These are phyloP conservation scores for Osmerus eperlanus DNA, from an alignment of 2,113 vertebrate species.

Conservation along the genomic window DNA sequence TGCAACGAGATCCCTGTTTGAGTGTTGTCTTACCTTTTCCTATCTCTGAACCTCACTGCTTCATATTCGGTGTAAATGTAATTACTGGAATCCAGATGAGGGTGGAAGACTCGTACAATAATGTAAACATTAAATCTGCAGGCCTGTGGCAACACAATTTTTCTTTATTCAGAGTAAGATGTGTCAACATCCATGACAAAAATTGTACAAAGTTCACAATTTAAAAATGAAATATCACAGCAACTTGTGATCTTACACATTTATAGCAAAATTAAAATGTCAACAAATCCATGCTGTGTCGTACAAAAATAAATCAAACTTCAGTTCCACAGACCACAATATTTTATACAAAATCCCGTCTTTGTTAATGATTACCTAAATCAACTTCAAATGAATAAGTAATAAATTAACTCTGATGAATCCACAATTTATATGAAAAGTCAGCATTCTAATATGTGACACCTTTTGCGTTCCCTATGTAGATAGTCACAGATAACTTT, in stretches of 20 bases:
- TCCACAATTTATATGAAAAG: constrained; percentile 97
- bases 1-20: too few relatives aligned
- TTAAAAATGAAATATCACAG: constrained; percentile 99
- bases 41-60: too few relatives aligned
- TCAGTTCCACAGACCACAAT: constrained; percentile 99
- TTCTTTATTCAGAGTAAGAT: constrained; percentile 99
- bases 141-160: constrained; percentile 90
- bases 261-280: constrained; percentile 99
- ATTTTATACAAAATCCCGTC: constrained; percentile 99
- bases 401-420: constrained; percentile 98
- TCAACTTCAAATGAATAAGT: constrained; percentile 94
- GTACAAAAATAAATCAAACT: constrained; percentile 99
- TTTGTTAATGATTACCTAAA: constrained; percentile 97
- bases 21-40: too few relatives aligned
- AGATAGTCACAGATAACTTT: constrained; percentile 94
- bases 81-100: too few relatives aligned
- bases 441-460: constrained; percentile 97
- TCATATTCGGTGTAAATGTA: too few relatives aligned
- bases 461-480: constrained; percentile 86
- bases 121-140: constrained; percentile 60
- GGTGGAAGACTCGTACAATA: constrained; percentile 1
- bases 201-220: constrained; percentile 99
- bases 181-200: constrained; percentile 99
- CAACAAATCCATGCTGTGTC: constrained; percentile 99
- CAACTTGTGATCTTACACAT: constrained; percentile 99